Conservation (phyloP, 64 coral and sea anemone species). For the Montipora cactus region DNA sequence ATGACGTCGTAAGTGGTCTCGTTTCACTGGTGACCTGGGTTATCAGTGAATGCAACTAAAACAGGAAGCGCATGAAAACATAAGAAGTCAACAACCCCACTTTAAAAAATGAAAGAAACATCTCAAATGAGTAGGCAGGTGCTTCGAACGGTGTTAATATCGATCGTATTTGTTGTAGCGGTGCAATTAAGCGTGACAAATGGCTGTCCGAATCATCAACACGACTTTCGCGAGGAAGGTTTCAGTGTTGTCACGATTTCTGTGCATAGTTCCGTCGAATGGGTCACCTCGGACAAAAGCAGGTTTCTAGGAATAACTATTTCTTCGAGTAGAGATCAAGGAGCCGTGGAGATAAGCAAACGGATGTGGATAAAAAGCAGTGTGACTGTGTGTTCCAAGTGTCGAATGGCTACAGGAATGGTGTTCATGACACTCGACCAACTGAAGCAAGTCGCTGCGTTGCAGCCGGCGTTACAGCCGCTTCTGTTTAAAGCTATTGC, state of each 20-base stretch:
- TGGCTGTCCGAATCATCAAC: slow-evolving; percentile 64
- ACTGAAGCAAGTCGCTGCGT: slow-evolving; percentile 34
- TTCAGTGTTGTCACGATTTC: slow-evolving; percentile 78
- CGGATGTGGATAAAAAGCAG: slow-evolving; percentile 67
- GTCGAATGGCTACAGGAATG: slow-evolving; percentile 78
- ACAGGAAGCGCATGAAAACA: too few relatives aligned
- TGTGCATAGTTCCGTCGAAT: slow-evolving; percentile 70
- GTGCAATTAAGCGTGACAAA: background rate
- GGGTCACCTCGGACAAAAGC: slow-evolving; percentile 53
- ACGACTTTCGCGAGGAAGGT: slow-evolving; percentile 86
- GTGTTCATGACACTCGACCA: slow-evolving; percentile 78
- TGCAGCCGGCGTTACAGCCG: background rate
- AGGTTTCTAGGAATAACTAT: slow-evolving; percentile 72
- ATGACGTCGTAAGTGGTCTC: background rate
- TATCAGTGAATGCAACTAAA: too few relatives aligned
- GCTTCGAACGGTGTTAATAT: background rate
- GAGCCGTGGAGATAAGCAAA: slow-evolving; percentile 46
- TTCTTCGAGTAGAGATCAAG: slow-evolving; percentile 47
- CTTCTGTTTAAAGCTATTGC: slow-evolving; percentile 29
- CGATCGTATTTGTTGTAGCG: background rate
- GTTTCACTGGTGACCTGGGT: too few relatives aligned
- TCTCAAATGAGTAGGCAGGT: background rate
- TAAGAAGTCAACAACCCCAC: too few relatives aligned
- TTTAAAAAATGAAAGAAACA: background rate
- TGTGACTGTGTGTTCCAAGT: slow-evolving; percentile 75